Conservation (phyloP, 1,140 invertebrate species). For the Branchinecta lynchi region DNA sequence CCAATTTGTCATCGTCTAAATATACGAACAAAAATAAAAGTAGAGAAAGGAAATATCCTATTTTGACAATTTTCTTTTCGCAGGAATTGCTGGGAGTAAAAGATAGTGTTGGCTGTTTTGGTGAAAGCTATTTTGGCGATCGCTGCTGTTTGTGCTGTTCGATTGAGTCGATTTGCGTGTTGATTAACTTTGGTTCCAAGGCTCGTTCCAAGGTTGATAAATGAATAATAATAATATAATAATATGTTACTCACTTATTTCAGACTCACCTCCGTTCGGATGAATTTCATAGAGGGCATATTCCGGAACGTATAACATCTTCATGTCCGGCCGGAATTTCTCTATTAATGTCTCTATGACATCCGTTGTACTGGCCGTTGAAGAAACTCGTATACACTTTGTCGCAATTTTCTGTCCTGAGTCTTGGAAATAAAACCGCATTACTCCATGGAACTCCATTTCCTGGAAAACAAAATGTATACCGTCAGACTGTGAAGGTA, state of each 20-base stretch:
- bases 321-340: constrained; percentile 98
- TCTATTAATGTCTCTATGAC: constrained; percentile 94
- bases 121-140: no score
- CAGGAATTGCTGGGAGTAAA: no score
- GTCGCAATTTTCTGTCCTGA: constrained; percentile 94
- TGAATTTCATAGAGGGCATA: constrained; percentile 96
- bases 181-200: no score
- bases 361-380: constrained; percentile 80
- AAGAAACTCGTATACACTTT: constrained; percentile 94
- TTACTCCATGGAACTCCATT: constrained; percentile 95
- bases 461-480: constrained; percentile 48
- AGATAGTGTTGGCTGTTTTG: no score
- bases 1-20: no score
- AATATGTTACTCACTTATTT: neutral
- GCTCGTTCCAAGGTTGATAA: no score
- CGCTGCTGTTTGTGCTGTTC: no score
- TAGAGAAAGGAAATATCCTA: no score
- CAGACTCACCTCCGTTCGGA: constrained; percentile 60
- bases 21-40: no score
- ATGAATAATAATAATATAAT: neutral
- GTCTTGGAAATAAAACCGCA: constrained; percentile 98
- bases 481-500: no score
- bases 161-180: no score
- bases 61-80: no score
- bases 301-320: constrained; percentile 87